Evolutionary conservation across 2,888 invertebrate genomes (phyloP), one percentile per base, ranked within the genome.

Genomic region (Drosophila siamana): DNA sequence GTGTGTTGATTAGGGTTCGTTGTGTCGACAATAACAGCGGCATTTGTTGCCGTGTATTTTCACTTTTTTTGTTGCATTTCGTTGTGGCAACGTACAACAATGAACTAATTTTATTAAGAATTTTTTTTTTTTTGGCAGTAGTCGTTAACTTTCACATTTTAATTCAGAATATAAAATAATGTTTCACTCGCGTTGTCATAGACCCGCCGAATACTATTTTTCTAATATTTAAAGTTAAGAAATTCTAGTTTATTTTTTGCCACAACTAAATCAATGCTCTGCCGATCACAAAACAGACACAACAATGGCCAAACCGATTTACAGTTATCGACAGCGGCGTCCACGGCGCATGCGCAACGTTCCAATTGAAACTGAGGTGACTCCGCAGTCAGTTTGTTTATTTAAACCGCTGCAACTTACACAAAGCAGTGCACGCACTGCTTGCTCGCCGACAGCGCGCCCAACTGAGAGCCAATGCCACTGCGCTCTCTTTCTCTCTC

Each of bases 301-400:
- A 30, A 7, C 43, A 47, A 62, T 36, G 19, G n/a, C 24, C 9
- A 26, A n/a, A 52, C 24, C 59, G 40, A 28, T 43, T 51, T 36
- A 47, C 47, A 63, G 50, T 28, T 57, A 38, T 41, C 22, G 48
- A 40, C 16, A 33, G 67, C 72, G 72, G 54, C 44, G 26, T 16
- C 22, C 69, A 78, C 69, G 63, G 69, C 86, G 83, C 85, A 84
- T 62, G 86, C 83, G 81, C 85, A 72, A 69, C 86, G 87, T 70
- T 83, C 78, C 62, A 86, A 87, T 80, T 70, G 81, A 87, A 83
- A 85, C 87, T 85, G 74, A 85, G 65, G 60, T 69, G 63, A 51
- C 46, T 67, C 33, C 61, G 63, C 69, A 24, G 70, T 74, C 69
- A 55, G 73, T 74, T 85, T 86, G 83, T 79, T 83, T 85, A 81